Conservation (phyloP, 1,140 invertebrate genomes). For the Adelges cooleyi region DNA sequence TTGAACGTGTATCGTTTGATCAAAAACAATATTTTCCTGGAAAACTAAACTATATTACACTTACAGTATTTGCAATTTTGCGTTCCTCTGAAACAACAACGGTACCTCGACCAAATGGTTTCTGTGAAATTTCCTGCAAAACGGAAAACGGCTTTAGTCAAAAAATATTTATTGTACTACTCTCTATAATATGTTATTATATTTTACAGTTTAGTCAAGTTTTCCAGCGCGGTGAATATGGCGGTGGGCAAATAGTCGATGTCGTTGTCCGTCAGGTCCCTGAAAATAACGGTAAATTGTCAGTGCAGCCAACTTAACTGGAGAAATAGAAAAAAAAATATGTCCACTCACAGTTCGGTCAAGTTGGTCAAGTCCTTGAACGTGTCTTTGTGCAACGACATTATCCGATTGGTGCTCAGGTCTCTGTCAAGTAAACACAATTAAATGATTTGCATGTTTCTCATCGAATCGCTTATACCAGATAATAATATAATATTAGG, state of each 20-base stretch:
- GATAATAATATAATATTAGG: too few relatives aligned
- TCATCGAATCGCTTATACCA: too few relatives aligned
- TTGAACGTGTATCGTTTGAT: too few relatives aligned
- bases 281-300: conserved; percentile 33
- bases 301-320: not conserved
- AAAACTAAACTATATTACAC: too few relatives aligned
- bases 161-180: not conserved
- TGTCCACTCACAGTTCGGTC: conserved; percentile 44
- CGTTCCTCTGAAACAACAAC: conserved; percentile 9
- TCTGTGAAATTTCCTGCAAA: conserved; percentile 10
- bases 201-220: conserved; percentile 57
- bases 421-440: conserved; percentile 47
- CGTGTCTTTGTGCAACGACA: conserved; percentile 58
- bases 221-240: conserved; percentile 59
- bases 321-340: not conserved
- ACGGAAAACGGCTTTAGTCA: too few relatives aligned
- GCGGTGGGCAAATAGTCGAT: conserved; percentile 61
- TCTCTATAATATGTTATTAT: conserved; percentile 11
- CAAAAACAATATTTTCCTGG: too few relatives aligned
- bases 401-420: conserved; percentile 57
- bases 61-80: conserved; percentile 14
- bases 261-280: conserved; percentile 64
- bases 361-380: conserved; percentile 56
- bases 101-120: conserved; percentile 12
- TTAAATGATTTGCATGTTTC: not conserved